Evolutionary conservation across 2,113 vertebrate genomes (phyloP).

Genomic region (Microtus ochrogaster): DNA sequence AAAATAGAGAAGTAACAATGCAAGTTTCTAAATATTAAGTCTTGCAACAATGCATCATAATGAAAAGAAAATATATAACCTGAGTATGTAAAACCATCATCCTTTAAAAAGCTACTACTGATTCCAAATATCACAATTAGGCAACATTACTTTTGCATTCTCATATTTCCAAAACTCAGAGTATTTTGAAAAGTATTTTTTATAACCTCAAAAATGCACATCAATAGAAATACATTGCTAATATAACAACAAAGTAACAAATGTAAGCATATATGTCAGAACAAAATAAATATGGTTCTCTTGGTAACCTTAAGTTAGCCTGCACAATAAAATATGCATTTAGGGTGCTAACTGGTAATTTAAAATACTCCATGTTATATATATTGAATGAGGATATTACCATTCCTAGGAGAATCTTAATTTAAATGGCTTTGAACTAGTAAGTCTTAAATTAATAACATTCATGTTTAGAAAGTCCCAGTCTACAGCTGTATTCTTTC

Average conservation of each 20-base stretch:
- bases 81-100: not conserved
- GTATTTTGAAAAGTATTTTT: constrained; percentile 28
- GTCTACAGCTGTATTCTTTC: not conserved
- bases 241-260: constrained; percentile 70
- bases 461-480: constrained; percentile 23
- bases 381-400: constrained; percentile 74
- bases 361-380: constrained; percentile 64
- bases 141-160: not conserved
- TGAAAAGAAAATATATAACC: not conserved
- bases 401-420: constrained; percentile 62
- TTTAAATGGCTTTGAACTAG: constrained; percentile 39
- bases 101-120: not conserved
- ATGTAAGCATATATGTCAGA: constrained; percentile 65
- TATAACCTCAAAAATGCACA: constrained; percentile 7
- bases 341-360: constrained; percentile 75
- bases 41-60: not conserved
- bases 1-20: not conserved
- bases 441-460: constrained; percentile 60
- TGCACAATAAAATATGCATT: constrained; percentile 73
- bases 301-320: constrained; percentile 62
- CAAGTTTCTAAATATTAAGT: not conserved
- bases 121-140: constrained; percentile 28
- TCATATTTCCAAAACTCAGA: not conserved
- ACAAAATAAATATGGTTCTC: constrained; percentile 72
- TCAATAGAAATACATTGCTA: constrained; percentile 43